These are phyloP conservation scores for Drosophila picticornis DNA, from an alignment of 2,888 invertebrate genomes.

Conservation along the genomic window DNA sequence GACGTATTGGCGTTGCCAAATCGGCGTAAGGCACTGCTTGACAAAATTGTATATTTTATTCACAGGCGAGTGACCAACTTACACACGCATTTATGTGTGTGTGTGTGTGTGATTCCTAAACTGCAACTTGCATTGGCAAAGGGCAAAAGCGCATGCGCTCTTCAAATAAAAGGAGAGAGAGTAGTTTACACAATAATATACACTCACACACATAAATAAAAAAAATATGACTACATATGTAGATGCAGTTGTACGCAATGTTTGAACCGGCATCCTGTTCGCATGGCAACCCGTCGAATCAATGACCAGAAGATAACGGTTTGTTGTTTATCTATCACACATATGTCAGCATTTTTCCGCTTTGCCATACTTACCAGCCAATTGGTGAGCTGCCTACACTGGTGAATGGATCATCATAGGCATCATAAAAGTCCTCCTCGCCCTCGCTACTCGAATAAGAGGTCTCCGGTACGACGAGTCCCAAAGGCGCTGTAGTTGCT, in stretches of 20 bases:
- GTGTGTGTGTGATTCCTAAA: slow-evolving; percentile 5
- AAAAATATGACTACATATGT: neutral
- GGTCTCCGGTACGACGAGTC: slow-evolving; percentile 91
- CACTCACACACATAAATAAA: neutral
- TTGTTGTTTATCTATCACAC: slow-evolving; percentile 39
- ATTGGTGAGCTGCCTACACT: slow-evolving; percentile 85
- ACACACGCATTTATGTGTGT: neutral
- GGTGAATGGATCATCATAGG: slow-evolving; percentile 90
- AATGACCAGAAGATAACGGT: slow-evolving; percentile 12
- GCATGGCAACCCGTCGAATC: slow-evolving; percentile 34
- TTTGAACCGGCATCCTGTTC: slow-evolving; percentile 36
- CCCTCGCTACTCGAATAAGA: slow-evolving; percentile 99
- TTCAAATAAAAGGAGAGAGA: neutral
- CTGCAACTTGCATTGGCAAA: slow-evolving; percentile 39
- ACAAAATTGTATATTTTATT: slow-evolving; percentile 52
- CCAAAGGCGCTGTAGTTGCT: slow-evolving; percentile 83
- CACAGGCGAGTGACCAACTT: slow-evolving; percentile 52
- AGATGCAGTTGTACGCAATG: slow-evolving; percentile 27
- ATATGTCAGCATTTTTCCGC: slow-evolving; percentile 29
- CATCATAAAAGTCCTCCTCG: slow-evolving; percentile 97
- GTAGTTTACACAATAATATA: neutral
- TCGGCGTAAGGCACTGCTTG: slow-evolving; percentile 36
- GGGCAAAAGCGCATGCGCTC: slow-evolving; percentile 48
- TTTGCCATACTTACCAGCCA: slow-evolving; percentile 82
- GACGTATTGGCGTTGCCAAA: slow-evolving; percentile 57